phyloP scores from a whole-genome alignment of 2,113 vertebrate species.

The Prietella phreatophila region DNA sequence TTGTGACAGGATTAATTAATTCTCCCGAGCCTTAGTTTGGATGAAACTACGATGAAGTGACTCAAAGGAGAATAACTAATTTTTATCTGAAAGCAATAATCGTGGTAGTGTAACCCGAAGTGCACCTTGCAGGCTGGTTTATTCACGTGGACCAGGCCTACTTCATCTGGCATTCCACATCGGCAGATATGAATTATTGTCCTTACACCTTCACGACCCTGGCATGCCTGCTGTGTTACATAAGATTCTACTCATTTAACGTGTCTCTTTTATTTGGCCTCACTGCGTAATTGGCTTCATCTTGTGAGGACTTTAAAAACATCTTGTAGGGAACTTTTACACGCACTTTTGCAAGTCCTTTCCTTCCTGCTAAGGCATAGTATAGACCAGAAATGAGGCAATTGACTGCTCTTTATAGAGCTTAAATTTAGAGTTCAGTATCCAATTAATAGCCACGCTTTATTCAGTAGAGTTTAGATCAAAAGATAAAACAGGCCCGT shows the following conservation, averaged over 20 bases:
- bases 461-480: background rate
- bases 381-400: background rate
- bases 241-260: background rate
- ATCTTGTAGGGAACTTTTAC: background rate
- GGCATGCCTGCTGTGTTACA: background rate
- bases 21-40: constrained; percentile 42
- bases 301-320: background rate
- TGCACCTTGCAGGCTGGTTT: constrained; percentile 57
- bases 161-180: constrained; percentile 23
- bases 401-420: background rate
- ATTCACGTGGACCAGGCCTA: constrained; percentile 56
- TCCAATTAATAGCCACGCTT: background rate
- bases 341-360: background rate
- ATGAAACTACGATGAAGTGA: constrained; percentile 57
- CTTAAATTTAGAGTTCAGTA: background rate
- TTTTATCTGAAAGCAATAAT: constrained; percentile 60
- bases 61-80: constrained; percentile 57
- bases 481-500: background rate
- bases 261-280: background rate
- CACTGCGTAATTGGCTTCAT: background rate
- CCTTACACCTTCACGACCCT: constrained; percentile 25
- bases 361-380: background rate
- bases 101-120: constrained; percentile 54
- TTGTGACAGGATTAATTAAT: constrained; percentile 61
- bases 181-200: constrained; percentile 1